Evolutionary conservation across 2,888 invertebrate species (phyloP).

Genomic region (Eupelmus urozonus): DNA sequence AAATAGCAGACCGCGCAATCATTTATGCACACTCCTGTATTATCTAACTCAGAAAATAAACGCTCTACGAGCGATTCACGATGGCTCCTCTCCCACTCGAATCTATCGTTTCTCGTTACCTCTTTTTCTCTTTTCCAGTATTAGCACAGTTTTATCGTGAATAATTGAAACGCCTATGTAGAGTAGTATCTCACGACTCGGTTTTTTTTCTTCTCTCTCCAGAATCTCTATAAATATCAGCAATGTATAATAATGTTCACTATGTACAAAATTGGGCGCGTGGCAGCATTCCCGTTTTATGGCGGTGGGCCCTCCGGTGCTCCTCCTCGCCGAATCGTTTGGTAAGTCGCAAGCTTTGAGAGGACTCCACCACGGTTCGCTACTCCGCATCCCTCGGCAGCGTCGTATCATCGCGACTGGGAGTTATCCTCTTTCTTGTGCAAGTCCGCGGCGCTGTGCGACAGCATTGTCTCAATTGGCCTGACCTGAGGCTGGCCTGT

Average conservation of each 20-base stretch:
- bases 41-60: conserved; percentile 22
- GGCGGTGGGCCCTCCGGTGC: background rate
- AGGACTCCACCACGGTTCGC: background rate
- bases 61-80: conserved; percentile 33
- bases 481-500: conserved; percentile 59
- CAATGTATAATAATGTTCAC: conserved; percentile 71
- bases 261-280: conserved; percentile 59
- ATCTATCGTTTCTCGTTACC: conserved; percentile 53
- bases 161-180: conserved; percentile 60
- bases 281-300: background rate
- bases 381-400: conserved; percentile 18
- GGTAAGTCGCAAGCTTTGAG: background rate
- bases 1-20: conserved; percentile 28
- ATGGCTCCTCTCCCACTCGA: conserved; percentile 33
- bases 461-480: conserved; percentile 71
- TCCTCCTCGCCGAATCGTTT: background rate
- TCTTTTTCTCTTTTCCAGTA: background rate
- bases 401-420: conserved; percentile 81
- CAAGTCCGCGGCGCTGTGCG: conserved; percentile 71
- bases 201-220: conserved; percentile 51
- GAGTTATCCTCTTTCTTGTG: conserved; percentile 81
- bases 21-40: conserved; percentile 17
- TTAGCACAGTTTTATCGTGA: conserved; percentile 49
- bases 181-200: conserved; percentile 60
- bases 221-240: conserved; percentile 74